A percentile compares a stretch with the other conserved stretches of the same genome.
Conservation (phyloP, 2,113 vertebrate genomes). For the Phrynocephalus versicolor region DNA sequence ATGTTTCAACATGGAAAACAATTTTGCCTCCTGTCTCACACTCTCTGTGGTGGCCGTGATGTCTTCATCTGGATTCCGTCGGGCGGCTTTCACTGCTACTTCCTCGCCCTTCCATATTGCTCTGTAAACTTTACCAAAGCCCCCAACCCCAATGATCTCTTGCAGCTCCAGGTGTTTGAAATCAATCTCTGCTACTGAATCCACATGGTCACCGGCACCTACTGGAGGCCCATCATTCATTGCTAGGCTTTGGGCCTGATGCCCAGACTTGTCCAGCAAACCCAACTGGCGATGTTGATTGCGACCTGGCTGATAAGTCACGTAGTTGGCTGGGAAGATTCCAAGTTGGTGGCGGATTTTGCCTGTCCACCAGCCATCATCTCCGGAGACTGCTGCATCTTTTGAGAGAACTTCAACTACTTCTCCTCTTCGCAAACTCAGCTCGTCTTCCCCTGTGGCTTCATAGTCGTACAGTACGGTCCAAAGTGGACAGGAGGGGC, state of each 20-base stretch:
- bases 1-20: slow-evolving; percentile 91
- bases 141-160: slow-evolving; percentile 94
- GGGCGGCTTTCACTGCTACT: slow-evolving; percentile 93
- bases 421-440: slow-evolving; percentile 84
- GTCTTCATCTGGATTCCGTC: slow-evolving; percentile 92
- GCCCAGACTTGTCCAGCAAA: neutral
- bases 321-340: slow-evolving; percentile 88
- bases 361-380: slow-evolving; percentile 91
- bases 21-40: slow-evolving; percentile 89
- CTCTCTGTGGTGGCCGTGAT: slow-evolving; percentile 87
- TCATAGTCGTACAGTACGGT: slow-evolving; percentile 88
- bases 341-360: slow-evolving; percentile 86
- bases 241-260: neutral
- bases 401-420: slow-evolving; percentile 88
- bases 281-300: slow-evolving; percentile 67
- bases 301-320: slow-evolving; percentile 78
- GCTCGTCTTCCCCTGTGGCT: slow-evolving; percentile 87
- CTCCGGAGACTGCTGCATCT: slow-evolving; percentile 86
- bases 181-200: slow-evolving; percentile 81
- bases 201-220: slow-evolving; percentile 64
- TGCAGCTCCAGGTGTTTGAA: slow-evolving; percentile 86
- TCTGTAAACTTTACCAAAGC: slow-evolving; percentile 93
- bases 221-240: slow-evolving; percentile 61
- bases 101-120: slow-evolving; percentile 90
- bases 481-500: slow-evolving; percentile 74